Evolutionary conservation across 2,797 vertebrate species (phyloP).

Genomic region (Poecilia velifera): DNA sequence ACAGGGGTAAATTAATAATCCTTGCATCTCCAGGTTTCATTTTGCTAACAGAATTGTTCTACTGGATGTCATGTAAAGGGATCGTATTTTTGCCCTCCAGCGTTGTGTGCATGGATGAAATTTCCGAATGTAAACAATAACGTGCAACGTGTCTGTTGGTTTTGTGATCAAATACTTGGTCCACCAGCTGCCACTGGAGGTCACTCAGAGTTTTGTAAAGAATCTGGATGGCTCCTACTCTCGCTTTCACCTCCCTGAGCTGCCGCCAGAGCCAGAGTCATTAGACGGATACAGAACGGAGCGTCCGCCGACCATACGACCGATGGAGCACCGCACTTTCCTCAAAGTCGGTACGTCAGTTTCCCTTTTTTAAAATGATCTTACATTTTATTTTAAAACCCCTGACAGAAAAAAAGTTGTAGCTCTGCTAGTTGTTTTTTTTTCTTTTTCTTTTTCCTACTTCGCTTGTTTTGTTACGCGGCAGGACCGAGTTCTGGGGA

Average conservation of each 20-base stretch:
- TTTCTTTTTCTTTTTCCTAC: not conserved
- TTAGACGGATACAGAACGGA: slow-evolving; percentile 77
- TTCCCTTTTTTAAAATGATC: not conserved
- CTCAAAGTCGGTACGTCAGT: slow-evolving; percentile 89
- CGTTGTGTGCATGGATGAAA: no score
- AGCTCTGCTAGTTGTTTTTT: not conserved
- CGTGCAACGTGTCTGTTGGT: no score
- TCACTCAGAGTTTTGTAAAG: slow-evolving; percentile 90
- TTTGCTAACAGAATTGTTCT: no score
- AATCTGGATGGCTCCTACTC: slow-evolving; percentile 89
- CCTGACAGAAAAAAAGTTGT: no score
- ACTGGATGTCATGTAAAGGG: no score
- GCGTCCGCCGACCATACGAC: slow-evolving; percentile 86
- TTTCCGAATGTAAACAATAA: no score
- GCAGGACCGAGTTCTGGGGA: slow-evolving; percentile 83
- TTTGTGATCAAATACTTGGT: not conserved
- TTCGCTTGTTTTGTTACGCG: not conserved
- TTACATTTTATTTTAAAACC: not conserved
- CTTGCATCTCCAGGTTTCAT: no score
- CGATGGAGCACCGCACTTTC: slow-evolving; percentile 91
- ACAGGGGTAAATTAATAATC: no score
- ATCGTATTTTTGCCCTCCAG: no score
- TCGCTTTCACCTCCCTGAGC: slow-evolving; percentile 83
- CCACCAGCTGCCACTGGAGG: slow-evolving; percentile 88
- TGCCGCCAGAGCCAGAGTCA: slow-evolving; percentile 79